These are phyloP conservation scores for Neoaliturus tenellus DNA, from an alignment of 2,888 invertebrate species.

Conservation along the genomic window DNA sequence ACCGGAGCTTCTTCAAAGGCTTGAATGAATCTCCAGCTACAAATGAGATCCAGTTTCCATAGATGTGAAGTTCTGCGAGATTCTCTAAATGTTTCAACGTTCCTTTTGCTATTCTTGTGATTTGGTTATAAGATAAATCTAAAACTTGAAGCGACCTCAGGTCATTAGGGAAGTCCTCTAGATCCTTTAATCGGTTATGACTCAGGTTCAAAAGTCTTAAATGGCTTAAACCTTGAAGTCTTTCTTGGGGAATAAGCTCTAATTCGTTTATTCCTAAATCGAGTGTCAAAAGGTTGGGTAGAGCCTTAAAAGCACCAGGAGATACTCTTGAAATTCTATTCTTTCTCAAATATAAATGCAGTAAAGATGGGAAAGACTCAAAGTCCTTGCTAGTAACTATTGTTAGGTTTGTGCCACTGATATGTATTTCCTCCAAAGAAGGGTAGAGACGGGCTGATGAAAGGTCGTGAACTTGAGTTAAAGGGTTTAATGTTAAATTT, in stretches of 20 bases:
- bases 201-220: conserved; percentile 88
- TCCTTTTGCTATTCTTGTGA: conserved; percentile 84
- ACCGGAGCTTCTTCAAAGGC: conserved; percentile 83
- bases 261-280: conserved; percentile 90
- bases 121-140: conserved; percentile 89
- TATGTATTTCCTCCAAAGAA: conserved; percentile 82
- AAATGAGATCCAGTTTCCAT: conserved; percentile 88
- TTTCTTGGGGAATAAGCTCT: conserved; percentile 88
- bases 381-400: conserved; percentile 91
- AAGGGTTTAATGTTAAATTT: conserved; percentile 89
- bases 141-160: conserved; percentile 86
- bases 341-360: conserved; percentile 83
- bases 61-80: conserved; percentile 85
- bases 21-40: conserved; percentile 87
- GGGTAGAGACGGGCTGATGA: conserved; percentile 62
- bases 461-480: conserved; percentile 74
- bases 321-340: conserved; percentile 88
- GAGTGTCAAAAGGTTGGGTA: conserved; percentile 84
- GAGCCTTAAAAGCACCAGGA: conserved; percentile 88
- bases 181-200: conserved; percentile 86
- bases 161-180: conserved; percentile 88
- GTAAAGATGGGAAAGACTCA: conserved; percentile 86
- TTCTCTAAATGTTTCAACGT: conserved; percentile 87
- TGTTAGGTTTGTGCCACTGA: conserved; percentile 87
- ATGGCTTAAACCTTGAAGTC: conserved; percentile 86